A percentile compares a stretch with the other conserved stretches of the same genome.
These are phyloP conservation scores for Dicycla oo DNA, from an alignment of 2,888 invertebrate genomes.

Conservation along the genomic window DNA sequence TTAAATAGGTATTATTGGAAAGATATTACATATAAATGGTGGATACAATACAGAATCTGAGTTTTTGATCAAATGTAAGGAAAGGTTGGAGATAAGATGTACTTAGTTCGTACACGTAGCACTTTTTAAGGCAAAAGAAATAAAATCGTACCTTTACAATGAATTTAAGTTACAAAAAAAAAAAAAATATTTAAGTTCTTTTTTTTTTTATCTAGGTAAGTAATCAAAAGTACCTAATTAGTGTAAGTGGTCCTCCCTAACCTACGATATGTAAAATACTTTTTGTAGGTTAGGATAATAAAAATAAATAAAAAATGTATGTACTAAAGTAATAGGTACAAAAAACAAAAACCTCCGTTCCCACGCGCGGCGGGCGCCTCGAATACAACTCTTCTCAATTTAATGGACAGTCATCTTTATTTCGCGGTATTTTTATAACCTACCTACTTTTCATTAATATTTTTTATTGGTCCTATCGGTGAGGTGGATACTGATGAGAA, in stretches of 20 bases:
- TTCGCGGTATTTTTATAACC: constrained; percentile 36
- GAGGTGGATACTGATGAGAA: neutral
- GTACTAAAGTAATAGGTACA: neutral
- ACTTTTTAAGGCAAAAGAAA: no score
- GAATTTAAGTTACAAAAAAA: no score
- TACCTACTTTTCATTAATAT: constrained; percentile 28
- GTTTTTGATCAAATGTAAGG: neutral
- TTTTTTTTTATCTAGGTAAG: no score
- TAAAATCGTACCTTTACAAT: no score
- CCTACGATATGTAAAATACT: neutral
- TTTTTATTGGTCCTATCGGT: constrained; percentile 5
- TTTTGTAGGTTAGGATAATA: neutral
- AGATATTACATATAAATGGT: no score
- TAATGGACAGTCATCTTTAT: constrained; percentile 45
- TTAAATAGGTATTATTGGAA: neutral
- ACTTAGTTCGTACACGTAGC: neutral
- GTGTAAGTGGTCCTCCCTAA: neutral
- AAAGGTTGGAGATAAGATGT: neutral
- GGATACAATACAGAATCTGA: no score
- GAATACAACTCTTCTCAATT: constrained; percentile 45
- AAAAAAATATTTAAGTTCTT: no score
- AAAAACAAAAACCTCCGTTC: constrained; percentile 33
- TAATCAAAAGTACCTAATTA: no score
- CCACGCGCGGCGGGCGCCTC: constrained; percentile 58
- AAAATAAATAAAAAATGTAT: neutral